Evolutionary conservation across 2,888 invertebrate genomes (phyloP).

Genomic region (Neoscelio sp.): DNA sequence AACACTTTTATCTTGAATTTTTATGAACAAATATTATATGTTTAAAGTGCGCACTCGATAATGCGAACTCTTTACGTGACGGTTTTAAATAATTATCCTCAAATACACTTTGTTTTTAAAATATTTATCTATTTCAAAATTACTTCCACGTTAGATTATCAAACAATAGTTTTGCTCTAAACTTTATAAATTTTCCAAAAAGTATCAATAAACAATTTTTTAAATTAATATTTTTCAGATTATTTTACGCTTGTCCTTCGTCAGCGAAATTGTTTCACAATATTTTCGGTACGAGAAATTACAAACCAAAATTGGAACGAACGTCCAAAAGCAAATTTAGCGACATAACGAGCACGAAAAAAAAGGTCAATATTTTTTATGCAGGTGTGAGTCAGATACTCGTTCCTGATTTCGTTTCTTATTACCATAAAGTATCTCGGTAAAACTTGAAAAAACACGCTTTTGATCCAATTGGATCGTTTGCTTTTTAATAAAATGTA

Average conservation of each 20-base stretch:
- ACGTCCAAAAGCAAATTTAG: slow-evolving; percentile 7
- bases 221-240: too few relatives aligned
- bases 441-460: not conserved
- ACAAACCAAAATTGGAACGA: slow-evolving; percentile 21
- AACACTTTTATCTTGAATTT: too few relatives aligned
- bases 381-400: slow-evolving; percentile 28
- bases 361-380: slow-evolving; percentile 30
- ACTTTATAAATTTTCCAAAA: too few relatives aligned
- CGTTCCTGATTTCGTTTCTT: slow-evolving; percentile 3
- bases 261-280: too few relatives aligned
- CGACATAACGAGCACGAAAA: slow-evolving; percentile 20
- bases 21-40: not conserved
- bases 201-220: too few relatives aligned
- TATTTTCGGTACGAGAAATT: not conserved
- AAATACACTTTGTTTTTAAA: slow-evolving; percentile 8
- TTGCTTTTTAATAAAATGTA: too few relatives aligned
- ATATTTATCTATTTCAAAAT: slow-evolving; percentile 5
- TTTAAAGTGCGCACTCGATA: not conserved
- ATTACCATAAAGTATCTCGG: not conserved
- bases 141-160: too few relatives aligned
- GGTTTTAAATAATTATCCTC: not conserved
- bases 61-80: not conserved
- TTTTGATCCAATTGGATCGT: slow-evolving; percentile 1
- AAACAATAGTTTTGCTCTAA: too few relatives aligned
- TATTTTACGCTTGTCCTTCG: too few relatives aligned